Base-by-base conservation (phyloP, 2,888 invertebrate genomes). In the Paralinhomoeus sp. region DNA sequence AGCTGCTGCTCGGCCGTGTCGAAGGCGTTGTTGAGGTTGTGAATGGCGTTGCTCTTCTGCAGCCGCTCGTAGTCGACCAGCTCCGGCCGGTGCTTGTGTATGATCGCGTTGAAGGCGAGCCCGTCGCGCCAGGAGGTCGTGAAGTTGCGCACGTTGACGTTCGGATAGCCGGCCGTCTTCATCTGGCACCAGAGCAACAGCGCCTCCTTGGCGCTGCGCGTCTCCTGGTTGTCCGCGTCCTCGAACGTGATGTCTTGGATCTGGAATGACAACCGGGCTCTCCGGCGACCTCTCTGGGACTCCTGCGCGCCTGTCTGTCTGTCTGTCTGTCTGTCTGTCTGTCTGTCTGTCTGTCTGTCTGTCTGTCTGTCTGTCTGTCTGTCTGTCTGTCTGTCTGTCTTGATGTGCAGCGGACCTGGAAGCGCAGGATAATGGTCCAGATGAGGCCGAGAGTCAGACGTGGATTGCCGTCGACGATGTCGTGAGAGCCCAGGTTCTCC, bases 401-500 rank as follows among this genome's bases (percentile, higher is more conserved):
- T n/a, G n/a, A n/a, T n/a, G n/a, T n/a, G n/a, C n/a, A n/a, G n/a
- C n/a, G n/a, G n/a, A 80, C 81, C 76, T 91, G 97, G 78, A 99
- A 99, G 62, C 97, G 76, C 54, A 99, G 73, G 63, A 99, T 99
- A 63, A 99, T 99, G 54, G 97, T 99, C 97, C 97, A 99, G 61
- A 99, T 97, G 51, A 99, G 78, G 66, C 97, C 97, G 46, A 99
- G 75, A 54, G 85, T 93, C 51, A 97, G 75, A 45, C 93, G 74
- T 13, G 89, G 78, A 70, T 87, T 97, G 42, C 97, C 97, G 65
- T 99, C 97, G 44, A 99, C 97, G 62, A 99, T 93, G 67, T 99
- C 97, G 65, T 97, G 93, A 35, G 93, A 91, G 41, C 97, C 89
- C 79, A 99, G 85, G 68, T 99, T 99, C 70, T 97, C 97, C 56